A percentile compares a stretch with the other conserved stretches of the same genome.
Evolutionary conservation across 2,113 vertebrate genomes (phyloP).

Genomic region (Pluvialis apricaria): DNA sequence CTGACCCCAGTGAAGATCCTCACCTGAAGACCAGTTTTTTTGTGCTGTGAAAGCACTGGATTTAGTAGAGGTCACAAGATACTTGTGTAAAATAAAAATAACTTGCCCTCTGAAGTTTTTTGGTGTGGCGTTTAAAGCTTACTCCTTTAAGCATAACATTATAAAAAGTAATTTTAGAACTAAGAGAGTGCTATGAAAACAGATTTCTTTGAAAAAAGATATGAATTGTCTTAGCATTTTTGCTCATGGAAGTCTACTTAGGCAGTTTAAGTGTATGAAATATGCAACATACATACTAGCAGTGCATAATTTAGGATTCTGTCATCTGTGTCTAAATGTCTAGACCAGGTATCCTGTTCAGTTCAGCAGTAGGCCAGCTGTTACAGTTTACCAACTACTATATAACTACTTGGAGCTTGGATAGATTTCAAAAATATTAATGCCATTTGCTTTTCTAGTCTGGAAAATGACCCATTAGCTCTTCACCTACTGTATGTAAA

Average conservation of each 20-base stretch:
- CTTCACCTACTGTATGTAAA: neutral
- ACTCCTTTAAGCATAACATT: neutral
- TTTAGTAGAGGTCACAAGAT: neutral
- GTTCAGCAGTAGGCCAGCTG: slow-evolving; percentile 8
- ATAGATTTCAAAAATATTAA: slow-evolving; percentile 10
- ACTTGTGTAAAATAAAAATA: neutral
- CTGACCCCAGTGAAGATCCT: neutral
- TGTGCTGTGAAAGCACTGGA: neutral
- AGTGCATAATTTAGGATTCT: slow-evolving; percentile 15
- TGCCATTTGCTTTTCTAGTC: neutral
- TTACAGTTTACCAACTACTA: neutral
- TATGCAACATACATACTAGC: neutral
- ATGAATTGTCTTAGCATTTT: neutral
- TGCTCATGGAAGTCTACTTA: neutral
- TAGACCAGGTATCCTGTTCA: slow-evolving; percentile 45
- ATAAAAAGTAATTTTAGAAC: neutral
- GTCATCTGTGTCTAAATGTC: slow-evolving; percentile 22
- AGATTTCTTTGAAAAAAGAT: neutral
- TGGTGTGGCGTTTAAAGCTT: neutral
- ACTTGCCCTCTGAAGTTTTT: neutral
- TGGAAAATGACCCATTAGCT: neutral
- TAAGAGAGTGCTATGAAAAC: neutral
- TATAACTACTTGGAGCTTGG: neutral
- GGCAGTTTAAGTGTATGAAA: neutral
- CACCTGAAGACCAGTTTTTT: neutral